Conservation (phyloP, 2,113 vertebrate genomes). For the Neogobius melanostomus region DNA sequence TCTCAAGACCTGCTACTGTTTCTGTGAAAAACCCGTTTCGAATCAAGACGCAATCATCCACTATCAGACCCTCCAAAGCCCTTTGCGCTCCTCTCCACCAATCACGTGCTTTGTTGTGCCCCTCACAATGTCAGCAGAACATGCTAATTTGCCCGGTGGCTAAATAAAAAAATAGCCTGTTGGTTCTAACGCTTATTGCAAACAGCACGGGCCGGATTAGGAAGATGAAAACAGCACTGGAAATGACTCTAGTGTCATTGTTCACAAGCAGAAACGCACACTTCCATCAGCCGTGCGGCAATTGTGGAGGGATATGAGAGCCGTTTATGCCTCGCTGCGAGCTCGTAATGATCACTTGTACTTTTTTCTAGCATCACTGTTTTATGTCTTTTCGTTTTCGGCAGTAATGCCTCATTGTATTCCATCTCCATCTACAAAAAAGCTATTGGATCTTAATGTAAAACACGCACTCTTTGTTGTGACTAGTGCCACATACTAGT, state of each 20-base stretch:
- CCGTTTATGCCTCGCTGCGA: constrained; percentile 23
- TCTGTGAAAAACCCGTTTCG: neutral
- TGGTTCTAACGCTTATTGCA: constrained; percentile 31
- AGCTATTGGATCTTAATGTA: neutral
- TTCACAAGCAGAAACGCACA: constrained; percentile 17
- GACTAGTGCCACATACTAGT: neutral
- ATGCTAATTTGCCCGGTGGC: constrained; percentile 45
- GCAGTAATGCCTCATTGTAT: neutral
- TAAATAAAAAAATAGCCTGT: constrained; percentile 42
- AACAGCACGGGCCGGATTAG: constrained; percentile 15
- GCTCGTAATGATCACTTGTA: constrained; percentile 26
- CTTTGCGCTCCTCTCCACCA: constrained; percentile 25
- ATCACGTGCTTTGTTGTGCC: constrained; percentile 36
- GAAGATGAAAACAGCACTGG: constrained; percentile 35
- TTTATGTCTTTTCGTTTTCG: constrained; percentile 17
- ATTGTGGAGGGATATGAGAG: constrained; percentile 31
- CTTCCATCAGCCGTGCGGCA: constrained; percentile 32
- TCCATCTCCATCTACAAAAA: neutral
- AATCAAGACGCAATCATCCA: constrained; percentile 37
- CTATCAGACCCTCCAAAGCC: constrained; percentile 22
- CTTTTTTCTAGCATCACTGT: constrained; percentile 15
- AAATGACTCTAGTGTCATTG: neutral
- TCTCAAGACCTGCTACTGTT: neutral
- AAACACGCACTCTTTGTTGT: neutral
- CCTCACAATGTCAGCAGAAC: constrained; percentile 29